Evolutionary conservation across 2,888 invertebrate species (phyloP), one percentile per base, ranked within the genome.

Genomic region (Gymnosoma rotundatum): DNA sequence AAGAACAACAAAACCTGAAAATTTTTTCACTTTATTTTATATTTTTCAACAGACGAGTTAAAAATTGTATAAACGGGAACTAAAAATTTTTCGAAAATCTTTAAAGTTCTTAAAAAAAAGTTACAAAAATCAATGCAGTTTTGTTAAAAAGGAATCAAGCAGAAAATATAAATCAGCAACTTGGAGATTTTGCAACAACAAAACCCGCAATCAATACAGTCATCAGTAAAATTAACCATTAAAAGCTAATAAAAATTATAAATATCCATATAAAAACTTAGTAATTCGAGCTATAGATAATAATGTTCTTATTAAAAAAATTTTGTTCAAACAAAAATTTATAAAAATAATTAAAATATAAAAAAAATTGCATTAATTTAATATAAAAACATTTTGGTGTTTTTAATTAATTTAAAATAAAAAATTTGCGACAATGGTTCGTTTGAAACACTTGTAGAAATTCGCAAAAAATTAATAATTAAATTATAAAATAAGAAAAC

Each of bases 371-470:
- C 14, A 14, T 14, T 48, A 48, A 48, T n/a, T 48, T 48, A 16
- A 48, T 1, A 1, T 4, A 3, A n/a, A n/a, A 16, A n/a, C 5
- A n/a, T 16, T 14, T 48, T 3, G 6, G 45, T 48, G 14, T 48
- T 48, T 48, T 16, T n/a, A 48, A 48, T 48, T 48, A 3, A 48
- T 48, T 48, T 14, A 42, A 42, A 42, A 14, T 42, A 6, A 38
- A 48, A 50, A 70, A 58, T 32, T 36, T 21, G 63, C 83, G 86
- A 85, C 88, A 88, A 90, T 91, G 91, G 90, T 90, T 85, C 91
- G 90, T 73, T 89, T 90, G 87, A 90, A 91, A 91, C 90, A 89
- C 87, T 90, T 89, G 63, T 89, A 87, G 88, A 64, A 76, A 36
- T 45, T 38, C 8, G 52, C 16, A 45, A 38, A 18, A 25, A 25